Evolutionary conservation across 2,797 vertebrate genomes (phyloP).

Genomic region (Limosa lapponica): DNA sequence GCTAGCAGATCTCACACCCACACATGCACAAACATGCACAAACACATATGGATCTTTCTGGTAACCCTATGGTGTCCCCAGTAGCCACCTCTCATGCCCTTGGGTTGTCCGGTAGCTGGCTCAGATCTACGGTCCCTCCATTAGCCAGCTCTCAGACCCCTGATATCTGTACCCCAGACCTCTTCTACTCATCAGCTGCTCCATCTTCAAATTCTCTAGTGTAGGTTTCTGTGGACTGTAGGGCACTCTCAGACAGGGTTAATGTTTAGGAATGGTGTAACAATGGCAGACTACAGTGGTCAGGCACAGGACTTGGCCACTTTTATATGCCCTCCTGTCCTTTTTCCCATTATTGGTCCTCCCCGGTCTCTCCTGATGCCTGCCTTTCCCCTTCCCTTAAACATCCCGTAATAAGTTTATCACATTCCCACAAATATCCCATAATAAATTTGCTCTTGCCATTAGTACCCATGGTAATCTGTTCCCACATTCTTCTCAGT

Average conservation of each 20-base stretch:
- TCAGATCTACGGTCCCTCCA: neutral
- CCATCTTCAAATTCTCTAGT: neutral
- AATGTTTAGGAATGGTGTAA: neutral
- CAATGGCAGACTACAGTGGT: neutral
- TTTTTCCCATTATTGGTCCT: neutral
- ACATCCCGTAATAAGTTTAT: neutral
- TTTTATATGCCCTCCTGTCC: neutral
- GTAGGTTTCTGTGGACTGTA: neutral
- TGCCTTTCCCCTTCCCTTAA: neutral
- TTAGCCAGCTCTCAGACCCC: neutral
- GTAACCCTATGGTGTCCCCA: neutral
- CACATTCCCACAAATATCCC: neutral
- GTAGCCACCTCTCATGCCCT: neutral
- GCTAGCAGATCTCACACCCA: neutral
- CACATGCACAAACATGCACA: too few relatives aligned
- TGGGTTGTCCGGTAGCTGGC: fast-evolving
- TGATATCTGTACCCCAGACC: neutral
- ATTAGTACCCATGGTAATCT: neutral
- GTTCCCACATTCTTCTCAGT: neutral
- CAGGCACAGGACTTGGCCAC: neutral
- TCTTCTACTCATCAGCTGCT: neutral
- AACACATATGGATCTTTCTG: neutral
- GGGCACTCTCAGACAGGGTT: neutral
- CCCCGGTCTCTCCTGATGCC: fast-evolving
- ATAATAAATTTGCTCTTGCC: neutral